phyloP scores from a whole-genome alignment of 2,888 invertebrate genomes.

The Crioceris asparagi region DNA sequence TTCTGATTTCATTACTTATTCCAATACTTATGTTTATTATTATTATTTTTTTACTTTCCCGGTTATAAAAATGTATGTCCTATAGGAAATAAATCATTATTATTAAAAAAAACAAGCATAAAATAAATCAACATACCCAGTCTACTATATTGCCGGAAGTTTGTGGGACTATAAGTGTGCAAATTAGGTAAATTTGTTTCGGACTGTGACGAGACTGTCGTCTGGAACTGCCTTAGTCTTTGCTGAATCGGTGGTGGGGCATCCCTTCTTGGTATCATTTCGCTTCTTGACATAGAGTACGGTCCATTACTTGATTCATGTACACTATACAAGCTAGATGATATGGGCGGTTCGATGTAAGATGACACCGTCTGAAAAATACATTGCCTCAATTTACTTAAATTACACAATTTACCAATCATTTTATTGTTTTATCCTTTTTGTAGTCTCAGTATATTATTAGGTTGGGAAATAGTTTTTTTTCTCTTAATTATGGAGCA shows the following conservation, averaged over 20 bases:
- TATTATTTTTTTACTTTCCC: no score
- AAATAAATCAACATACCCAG: conserved; percentile 29
- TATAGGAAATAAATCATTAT: no score
- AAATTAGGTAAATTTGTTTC: conserved; percentile 38
- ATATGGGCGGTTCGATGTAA: conserved; percentile 41
- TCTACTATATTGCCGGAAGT: conserved; percentile 30
- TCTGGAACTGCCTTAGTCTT: conserved; percentile 26
- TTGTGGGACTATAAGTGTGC: conserved; percentile 33
- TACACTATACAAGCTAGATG: conserved; percentile 38
- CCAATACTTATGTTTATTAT: no score
- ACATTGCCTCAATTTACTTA: not conserved
- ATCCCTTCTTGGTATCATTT: conserved; percentile 21
- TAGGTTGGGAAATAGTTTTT: no score
- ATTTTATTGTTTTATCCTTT: not conserved
- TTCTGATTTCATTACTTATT: no score
- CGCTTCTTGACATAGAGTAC: conserved; percentile 29
- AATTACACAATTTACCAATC: not conserved
- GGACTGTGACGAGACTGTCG: conserved; percentile 35
- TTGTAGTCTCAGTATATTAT: no score
- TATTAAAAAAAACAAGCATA: no score
- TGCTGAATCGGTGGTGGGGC: conserved; percentile 19
- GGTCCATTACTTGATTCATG: conserved; percentile 30
- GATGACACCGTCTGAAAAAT: conserved; percentile 33
- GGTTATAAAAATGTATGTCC: no score
- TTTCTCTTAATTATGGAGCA: no score